Base-by-base conservation (phyloP, 2,797 vertebrate species). In the Chelon auratus region DNA sequence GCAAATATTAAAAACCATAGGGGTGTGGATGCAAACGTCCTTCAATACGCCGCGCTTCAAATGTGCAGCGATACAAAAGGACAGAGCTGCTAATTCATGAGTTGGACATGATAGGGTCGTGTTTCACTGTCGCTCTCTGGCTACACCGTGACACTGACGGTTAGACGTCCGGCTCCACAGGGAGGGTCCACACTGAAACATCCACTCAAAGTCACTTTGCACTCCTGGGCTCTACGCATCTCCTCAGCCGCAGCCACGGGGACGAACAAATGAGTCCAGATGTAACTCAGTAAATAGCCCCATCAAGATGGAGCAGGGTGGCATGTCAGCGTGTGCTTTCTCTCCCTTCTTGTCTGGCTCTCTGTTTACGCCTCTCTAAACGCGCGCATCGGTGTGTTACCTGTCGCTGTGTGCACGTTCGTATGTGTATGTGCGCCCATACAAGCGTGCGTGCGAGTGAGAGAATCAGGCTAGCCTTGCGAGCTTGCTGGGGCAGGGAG, bases 211-310 rank as follows among this genome's bases (percentile, higher is more conserved):
- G 68, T 68, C 83, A 70, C 81, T 78, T 84, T 78, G 74, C 65
- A 30, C 78, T 67, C 30, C 0, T 18, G 77, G 56, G 76, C 33
- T 82, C 54, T 26, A 18, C 13, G 36, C 33, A 53, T 67, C 67
- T 36, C 33, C 43, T 75, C 64, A 61, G 80, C 72, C 48, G 66
- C 22, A 22, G 22, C 68, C 70, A 7, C 62, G 52, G 30, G 61
- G 72, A 77, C 5, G 48, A 73, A 85, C 87, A 87, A 82, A 89
- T 70, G 81, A 81, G 81, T 80, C 77, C 77, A 86, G 74, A 80
- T 90, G 89, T 77, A 76, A 65, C 18, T 13, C 76, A n/a, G 72
- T 83, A 82, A 89, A 88, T 37, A 51, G 33, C 51, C 59, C 65
- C 79, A 71, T 85, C 80, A 76, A 64, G 68, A 65, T 3, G 43